Evolutionary conservation across 2,888 invertebrate genomes (phyloP).

Genomic region (Cybosia mesomella): DNA sequence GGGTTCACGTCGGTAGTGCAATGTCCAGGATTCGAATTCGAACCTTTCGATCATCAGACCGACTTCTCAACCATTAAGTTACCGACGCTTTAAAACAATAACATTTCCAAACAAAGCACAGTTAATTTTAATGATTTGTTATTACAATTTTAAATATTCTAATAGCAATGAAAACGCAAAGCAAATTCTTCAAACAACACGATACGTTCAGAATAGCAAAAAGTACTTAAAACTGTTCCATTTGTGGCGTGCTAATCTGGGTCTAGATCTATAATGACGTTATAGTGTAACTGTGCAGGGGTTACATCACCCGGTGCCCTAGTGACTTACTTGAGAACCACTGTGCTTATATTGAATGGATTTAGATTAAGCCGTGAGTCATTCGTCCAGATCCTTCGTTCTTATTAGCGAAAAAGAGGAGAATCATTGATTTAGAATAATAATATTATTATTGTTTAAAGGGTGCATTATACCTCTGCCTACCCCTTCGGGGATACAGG

Average conservation of each 20-base stretch:
- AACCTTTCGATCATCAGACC: no score
- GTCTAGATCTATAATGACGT: neutral
- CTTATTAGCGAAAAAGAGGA: no score
- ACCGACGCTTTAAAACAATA: neutral
- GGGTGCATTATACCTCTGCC: no score
- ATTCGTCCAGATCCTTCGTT: neutral
- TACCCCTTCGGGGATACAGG: no score
- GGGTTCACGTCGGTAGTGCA: no score
- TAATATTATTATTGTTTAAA: no score
- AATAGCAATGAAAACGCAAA: neutral
- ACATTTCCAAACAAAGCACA: neutral
- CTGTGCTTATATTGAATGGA: neutral
- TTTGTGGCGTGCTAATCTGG: neutral
- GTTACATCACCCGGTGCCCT: neutral
- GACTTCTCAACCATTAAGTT: no score
- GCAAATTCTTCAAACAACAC: neutral
- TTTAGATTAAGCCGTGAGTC: neutral
- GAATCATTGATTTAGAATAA: no score
- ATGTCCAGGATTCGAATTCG: no score
- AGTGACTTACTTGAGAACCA: conserved; percentile 10
- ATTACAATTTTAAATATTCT: neutral
- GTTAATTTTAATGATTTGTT: conserved; percentile 1
- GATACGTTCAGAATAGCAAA: neutral
- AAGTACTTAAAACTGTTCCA: neutral
- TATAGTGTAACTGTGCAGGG: neutral